These are phyloP conservation scores for Sturnira hondurensis DNA, from an alignment of 2,113 vertebrate genomes.

Conservation along the genomic window DNA sequence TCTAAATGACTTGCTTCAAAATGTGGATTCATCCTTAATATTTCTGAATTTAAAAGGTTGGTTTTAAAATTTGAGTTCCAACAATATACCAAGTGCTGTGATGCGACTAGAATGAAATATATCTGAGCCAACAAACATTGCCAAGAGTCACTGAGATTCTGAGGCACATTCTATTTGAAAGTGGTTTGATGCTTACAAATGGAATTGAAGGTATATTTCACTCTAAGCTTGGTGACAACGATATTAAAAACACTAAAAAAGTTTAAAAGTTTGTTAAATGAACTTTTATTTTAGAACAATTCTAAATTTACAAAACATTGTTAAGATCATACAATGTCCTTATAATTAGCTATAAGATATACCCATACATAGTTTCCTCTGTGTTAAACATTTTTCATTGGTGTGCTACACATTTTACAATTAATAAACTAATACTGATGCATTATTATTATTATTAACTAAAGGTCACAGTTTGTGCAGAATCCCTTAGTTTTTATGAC, in stretches of 20 bases:
- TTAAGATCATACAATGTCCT: not conserved
- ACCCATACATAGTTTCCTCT: accelerated
- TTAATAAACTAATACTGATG: not conserved
- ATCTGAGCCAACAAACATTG: not conserved
- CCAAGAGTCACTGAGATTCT: not conserved
- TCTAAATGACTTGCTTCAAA: not conserved
- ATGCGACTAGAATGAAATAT: not conserved
- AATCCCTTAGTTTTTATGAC: not conserved
- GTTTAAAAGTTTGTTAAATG: not conserved
- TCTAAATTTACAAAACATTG: not conserved
- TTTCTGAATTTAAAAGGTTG: not conserved
- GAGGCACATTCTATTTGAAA: not conserved
- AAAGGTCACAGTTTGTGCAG: not conserved
- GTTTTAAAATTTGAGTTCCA: not conserved
- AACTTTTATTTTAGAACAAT: not conserved
- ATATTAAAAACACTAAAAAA: not conserved
- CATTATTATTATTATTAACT: not conserved
- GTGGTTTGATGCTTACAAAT: not conserved
- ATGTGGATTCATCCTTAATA: not conserved
- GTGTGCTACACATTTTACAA: not conserved
- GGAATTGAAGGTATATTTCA: not conserved
- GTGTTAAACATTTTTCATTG: not conserved
- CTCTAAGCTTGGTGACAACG: not conserved
- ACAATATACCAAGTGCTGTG: not conserved
- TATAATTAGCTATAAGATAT: not conserved